Base-by-base conservation (phyloP, 2,113 vertebrate species). In the Madoqua kirkii region DNA sequence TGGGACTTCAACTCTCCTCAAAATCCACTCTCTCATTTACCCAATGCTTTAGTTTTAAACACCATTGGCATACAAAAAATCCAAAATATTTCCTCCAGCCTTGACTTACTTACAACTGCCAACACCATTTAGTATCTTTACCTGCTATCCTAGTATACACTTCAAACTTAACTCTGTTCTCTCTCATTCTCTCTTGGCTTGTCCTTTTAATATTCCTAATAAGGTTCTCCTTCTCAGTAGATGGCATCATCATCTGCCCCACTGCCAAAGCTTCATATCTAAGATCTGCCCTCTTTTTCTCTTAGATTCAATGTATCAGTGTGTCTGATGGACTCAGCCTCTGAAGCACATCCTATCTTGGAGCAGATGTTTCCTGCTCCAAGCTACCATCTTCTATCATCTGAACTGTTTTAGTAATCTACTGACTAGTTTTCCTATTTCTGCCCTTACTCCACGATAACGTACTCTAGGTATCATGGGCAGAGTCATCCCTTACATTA, bases 301-400 rank as follows among this genome's bases (percentile, higher is more conserved):
- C 4, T 76, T 36, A 36, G 19, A 14, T 1, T n/a, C 11, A 43
- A 1, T n/a, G 4, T 23, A 4, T 21, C 16, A 62, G 5, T 45
- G 1, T 21, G 19, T 48, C 23, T 33, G 19, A 33, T 31, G n/a
- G 31, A 48, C 11, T 71, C 17, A 71, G 29, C 27, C 54, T 78
- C 45, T 36, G 62, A 76, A 81, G 8, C 1, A 52, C 3, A 57
- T 27, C 33, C 36, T 33, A 55, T 33, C 31, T 40, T n/a, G n/a
- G n/a, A n/a, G n/a, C n/a, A n/a, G n/a, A n/a, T 83, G 9, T 5
- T 52, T 3, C 27, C 36, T 82, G 7, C 13, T 83, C n/a, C 36
- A 64, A 81, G n/a, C 15, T 29, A 83, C 25, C 19, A 19, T 25
- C 13, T 52, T 79, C n/a, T 64, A n/a, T 67, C 43, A 60, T 7